phyloP scores from a whole-genome alignment of 2,113 vertebrate genomes.

The Candoia aspera region DNA sequence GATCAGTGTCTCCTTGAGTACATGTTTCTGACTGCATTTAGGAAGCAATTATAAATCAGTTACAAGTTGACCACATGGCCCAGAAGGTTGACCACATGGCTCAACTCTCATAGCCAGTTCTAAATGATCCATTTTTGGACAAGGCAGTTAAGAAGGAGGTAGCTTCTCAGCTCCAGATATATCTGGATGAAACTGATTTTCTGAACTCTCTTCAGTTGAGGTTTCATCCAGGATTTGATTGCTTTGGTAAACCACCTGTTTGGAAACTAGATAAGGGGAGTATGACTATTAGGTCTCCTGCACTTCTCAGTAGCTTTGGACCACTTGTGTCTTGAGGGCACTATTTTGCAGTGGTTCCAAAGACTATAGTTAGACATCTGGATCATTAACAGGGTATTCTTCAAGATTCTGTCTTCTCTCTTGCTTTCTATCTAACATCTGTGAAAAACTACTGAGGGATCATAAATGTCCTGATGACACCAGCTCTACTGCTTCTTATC shows the following conservation, averaged over 20 bases:
- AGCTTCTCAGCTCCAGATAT: background rate
- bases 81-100: background rate
- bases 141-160: background rate
- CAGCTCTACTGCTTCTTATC: background rate
- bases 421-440: background rate
- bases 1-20: background rate
- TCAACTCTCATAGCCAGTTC: background rate
- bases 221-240: background rate
- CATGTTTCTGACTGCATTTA: background rate
- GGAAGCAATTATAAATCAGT: background rate
- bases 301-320: background rate
- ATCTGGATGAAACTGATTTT: background rate
- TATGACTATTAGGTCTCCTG: background rate
- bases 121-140: background rate
- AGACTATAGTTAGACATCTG: background rate
- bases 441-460: background rate
- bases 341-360: background rate
- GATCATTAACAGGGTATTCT: background rate
- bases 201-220: background rate
- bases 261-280: background rate
- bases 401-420: background rate
- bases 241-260: background rate
- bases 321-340: background rate
- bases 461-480: background rate
- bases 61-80: background rate